These are phyloP conservation scores for Tetraneura akinire DNA, from an alignment of 1,140 invertebrate genomes.

Conservation along the genomic window DNA sequence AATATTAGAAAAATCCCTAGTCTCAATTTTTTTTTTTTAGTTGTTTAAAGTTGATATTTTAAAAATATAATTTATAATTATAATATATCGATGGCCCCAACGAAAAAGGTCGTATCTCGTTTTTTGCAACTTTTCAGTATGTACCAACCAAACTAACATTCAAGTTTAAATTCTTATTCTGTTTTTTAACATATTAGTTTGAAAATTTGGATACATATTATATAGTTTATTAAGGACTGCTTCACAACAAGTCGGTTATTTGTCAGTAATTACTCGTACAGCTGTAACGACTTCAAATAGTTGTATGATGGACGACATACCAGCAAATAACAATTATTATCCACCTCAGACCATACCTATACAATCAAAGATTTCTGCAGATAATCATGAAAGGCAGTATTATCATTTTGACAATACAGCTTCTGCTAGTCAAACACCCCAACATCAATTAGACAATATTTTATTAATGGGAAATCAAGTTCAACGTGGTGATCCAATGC, in stretches of 20 bases:
- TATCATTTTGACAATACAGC: conserved; percentile 62
- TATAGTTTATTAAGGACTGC: no score
- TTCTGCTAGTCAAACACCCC: conserved; percentile 62
- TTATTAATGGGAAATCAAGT: conserved; percentile 4
- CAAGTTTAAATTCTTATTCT: no score
- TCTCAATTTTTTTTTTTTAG: no score
- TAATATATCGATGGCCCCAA: no score
- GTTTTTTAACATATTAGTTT: no score
- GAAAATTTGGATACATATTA: no score
- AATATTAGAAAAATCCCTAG: no score
- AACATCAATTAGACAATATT: conserved; percentile 69
- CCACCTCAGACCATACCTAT: conserved; percentile 11
- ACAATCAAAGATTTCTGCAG: conserved; percentile 40
- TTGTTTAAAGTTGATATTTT: no score
- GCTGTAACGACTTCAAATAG: background rate
- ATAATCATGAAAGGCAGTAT: conserved; percentile 39
- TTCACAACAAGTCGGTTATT: conserved; percentile 41
- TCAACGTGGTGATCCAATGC: conserved; percentile 70
- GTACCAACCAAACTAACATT: no score
- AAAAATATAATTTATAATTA: no score
- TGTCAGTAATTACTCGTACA: conserved; percentile 49
- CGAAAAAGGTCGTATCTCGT: no score
- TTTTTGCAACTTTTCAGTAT: no score
- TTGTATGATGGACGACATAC: background rate
- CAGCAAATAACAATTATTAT: conserved; percentile 36